Conservation (phyloP, 1,140 invertebrate species). For the Lucilia cuprina region DNA sequence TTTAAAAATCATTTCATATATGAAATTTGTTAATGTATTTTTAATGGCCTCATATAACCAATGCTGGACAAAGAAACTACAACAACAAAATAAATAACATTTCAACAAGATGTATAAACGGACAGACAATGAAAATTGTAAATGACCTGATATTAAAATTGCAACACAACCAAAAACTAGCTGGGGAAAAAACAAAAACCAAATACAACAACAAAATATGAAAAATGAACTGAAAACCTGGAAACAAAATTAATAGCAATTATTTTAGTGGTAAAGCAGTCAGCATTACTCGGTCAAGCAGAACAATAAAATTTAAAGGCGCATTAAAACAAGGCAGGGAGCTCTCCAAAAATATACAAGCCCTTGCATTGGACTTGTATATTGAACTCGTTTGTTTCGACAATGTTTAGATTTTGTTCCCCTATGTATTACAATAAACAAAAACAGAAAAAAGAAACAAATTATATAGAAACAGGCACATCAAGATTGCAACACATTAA, state of each 20-base stretch:
- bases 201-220: background rate
- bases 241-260: conserved; percentile 12
- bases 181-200: too few species aligned
- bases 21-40: conserved; percentile 12
- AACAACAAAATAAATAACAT: background rate
- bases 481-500: background rate
- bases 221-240: background rate
- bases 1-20: conserved; percentile 10
- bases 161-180: background rate
- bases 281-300: too few species aligned
- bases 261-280: background rate
- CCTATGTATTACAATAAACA: background rate
- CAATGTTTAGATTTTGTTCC: too few species aligned
- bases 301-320: too few species aligned
- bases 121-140: background rate
- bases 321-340: too few species aligned
- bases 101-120: background rate
- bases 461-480: background rate
- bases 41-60: conserved; percentile 2
- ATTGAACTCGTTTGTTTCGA: too few species aligned
- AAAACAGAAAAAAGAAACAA: background rate
- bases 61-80: background rate
- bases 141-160: background rate
- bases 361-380: too few species aligned
- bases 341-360: too few species aligned